Base-by-base conservation (phyloP, 2,888 invertebrate genomes). In the Lordiphosa andalusiaca region DNA sequence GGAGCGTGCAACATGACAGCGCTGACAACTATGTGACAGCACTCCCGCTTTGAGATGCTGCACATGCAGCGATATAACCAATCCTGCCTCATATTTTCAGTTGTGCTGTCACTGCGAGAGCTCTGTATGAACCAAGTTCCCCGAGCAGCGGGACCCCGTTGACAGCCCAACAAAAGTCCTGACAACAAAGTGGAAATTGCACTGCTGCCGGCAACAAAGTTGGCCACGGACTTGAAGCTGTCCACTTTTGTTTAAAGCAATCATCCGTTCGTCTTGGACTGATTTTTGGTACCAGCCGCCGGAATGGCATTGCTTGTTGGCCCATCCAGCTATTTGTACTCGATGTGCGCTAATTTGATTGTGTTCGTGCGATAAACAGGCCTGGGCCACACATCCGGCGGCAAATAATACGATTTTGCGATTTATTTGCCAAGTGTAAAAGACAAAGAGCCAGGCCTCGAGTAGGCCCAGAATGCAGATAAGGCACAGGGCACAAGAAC, bases 281-380 rank as follows among this genome's bases (percentile, higher is more conserved):
- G 49, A 62, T 41, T 52, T 33, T 36, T 42, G 40, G 59, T 55
- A 58, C 60, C 75, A 67, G 65, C 63, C 67, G 68, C 58, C 38
- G 37, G 35, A 48, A 57, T 63, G 58, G 56, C 59, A 69, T 59
- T 72, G 73, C 69, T 71, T 77, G 77, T 84, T 82, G 10, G 30
- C 30, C 30, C 9, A 30, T 73, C 67, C 52, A 69, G 70, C 69
- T 72, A 84, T 84, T 84, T 84, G 84, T 69, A 78, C 78, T 83
- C 84, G 69, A 73, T 83, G 81, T 80, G 81, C 84, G 84, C 85
- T 78, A 82, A 82, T 82, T 82, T 82, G 81, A 82, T 82, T 85
- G 76, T 76, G 84, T 83, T 80, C 84, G 76, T 76, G 84, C 62
- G 81, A 82, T 82, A 82, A 85, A 72, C 67, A 77, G 77, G 54